Base-by-base conservation (phyloP, 2,797 vertebrate genomes). In the Tenualosa thibaudeaui region DNA sequence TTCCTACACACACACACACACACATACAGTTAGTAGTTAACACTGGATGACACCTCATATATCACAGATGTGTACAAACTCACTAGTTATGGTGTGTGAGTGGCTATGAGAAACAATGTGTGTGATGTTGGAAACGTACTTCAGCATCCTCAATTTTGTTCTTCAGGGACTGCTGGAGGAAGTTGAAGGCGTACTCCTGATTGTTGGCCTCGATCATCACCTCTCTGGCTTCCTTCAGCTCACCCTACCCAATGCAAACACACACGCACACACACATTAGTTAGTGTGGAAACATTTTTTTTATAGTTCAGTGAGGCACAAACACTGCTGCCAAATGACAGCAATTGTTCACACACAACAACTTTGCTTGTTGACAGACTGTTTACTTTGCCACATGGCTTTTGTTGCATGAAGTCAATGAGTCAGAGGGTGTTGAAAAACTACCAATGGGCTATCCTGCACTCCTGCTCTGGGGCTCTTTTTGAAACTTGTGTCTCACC, bases 121-220 rank as follows among this genome's bases (percentile, higher is more conserved):
- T 13, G 17, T 43, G 5, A 43, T 43, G 37, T 19, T 17, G 13
- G 31, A 75, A 40, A 17, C 86, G 8, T 58, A 96, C 95, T 93
- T 96, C 95, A 19, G 95, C 90, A 0, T 96, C 95, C 54, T 94
- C 89, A 85, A 96, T 94, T 88, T 90, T 92, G 91, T 94, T 95
- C 84, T 95, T 93, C 62, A 96, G 94, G 0, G 95, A 91, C 90
- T 96, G 95, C 86, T 96, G 93, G 3, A 96, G 93, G 85, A 91
- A 95, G 88, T 90, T 94, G 88, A 96, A 96, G 89, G 95, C 95
- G 3, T 96, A 96, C 87, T 96, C 95, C 89, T 96, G 95, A 71
- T 89, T 94, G 91, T 95, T 96, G 88, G 95, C 95, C 86, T 96
- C 95, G 85, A 96, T 90, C 95, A 96, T 95, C 60, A 95, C 81